Conservation (phyloP, 2,888 invertebrate species). For the Augochlorella aurata region DNA sequence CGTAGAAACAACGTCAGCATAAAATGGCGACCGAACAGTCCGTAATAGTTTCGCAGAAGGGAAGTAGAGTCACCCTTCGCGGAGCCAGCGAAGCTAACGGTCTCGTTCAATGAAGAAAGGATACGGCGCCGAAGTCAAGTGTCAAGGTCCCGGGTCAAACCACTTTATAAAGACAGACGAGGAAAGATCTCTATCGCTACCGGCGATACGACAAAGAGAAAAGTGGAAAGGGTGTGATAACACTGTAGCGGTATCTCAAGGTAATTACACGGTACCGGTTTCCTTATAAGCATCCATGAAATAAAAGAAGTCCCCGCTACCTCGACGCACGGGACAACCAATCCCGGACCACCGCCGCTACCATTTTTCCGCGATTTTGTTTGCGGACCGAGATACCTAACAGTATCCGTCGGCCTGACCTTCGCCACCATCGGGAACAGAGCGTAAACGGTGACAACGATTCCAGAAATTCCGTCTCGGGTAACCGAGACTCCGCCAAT, state of each 20-base stretch:
- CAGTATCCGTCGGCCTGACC: not conserved
- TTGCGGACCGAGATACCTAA: not conserved
- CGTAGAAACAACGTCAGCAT: too few species aligned
- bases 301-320: conserved; percentile 31
- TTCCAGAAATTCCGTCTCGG: not conserved
- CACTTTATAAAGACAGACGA: conserved; percentile 53
- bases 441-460: not conserved
- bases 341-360: not conserved
- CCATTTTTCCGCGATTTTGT: conserved; percentile 22
- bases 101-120: conserved; percentile 39
- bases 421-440: not conserved
- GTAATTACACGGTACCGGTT: conserved; percentile 65
- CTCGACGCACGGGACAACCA: conserved; percentile 9
- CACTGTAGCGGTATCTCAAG: conserved; percentile 62
- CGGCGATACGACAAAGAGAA: conserved; percentile 50
- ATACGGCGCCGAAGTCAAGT: conserved; percentile 49
- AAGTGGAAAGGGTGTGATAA: conserved; percentile 58
- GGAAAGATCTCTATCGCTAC: conserved; percentile 51
- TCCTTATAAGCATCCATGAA: conserved; percentile 51
- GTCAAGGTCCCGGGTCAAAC: conserved; percentile 58
- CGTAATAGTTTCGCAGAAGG: conserved; percentile 14
- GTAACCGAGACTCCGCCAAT: not conserved
- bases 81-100: conserved; percentile 49
- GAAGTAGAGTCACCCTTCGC: conserved; percentile 30
- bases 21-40: not conserved